Percentiles rank a stretch among this genome's conserved stretches.
Conservation (phyloP, 2,888 invertebrate species). For the Hofmannophila pseudospretella region DNA sequence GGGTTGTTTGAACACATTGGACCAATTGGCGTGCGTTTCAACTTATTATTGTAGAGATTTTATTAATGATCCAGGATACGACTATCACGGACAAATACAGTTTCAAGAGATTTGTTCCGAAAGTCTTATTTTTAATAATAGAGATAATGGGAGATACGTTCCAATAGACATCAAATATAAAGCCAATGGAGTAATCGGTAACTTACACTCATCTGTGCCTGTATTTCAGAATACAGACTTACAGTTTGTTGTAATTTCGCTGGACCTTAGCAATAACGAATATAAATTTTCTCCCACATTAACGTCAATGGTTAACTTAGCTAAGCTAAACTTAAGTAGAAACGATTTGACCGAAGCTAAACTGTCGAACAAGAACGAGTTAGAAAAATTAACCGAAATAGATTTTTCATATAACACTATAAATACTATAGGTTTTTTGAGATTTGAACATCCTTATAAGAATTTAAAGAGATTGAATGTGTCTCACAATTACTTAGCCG, state of each 20-base stretch:
- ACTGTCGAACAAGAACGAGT: constrained; percentile 27
- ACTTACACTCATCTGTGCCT: too few species aligned
- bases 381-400: constrained; percentile 28
- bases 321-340: constrained; percentile 32
- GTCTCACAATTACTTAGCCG: constrained; percentile 39
- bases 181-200: too few species aligned
- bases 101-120: too few species aligned
- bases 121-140: too few species aligned
- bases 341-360: constrained; percentile 33
- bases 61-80: neutral
- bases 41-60: neutral
- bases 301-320: constrained; percentile 27
- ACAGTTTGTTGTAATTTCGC: constrained; percentile 18
- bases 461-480: constrained; percentile 36
- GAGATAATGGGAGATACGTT: too few species aligned
- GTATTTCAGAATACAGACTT: too few species aligned
- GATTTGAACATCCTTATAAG: constrained; percentile 17
- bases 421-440: constrained; percentile 20
- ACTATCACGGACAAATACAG: neutral
- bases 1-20: neutral
- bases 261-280: constrained; percentile 35
- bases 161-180: too few species aligned
- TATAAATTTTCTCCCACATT: constrained; percentile 25
- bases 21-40: neutral
- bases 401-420: constrained; percentile 50